Conservation (phyloP, 53 echinoderm and acorn worm species). For the Paracentrotus lividus region DNA sequence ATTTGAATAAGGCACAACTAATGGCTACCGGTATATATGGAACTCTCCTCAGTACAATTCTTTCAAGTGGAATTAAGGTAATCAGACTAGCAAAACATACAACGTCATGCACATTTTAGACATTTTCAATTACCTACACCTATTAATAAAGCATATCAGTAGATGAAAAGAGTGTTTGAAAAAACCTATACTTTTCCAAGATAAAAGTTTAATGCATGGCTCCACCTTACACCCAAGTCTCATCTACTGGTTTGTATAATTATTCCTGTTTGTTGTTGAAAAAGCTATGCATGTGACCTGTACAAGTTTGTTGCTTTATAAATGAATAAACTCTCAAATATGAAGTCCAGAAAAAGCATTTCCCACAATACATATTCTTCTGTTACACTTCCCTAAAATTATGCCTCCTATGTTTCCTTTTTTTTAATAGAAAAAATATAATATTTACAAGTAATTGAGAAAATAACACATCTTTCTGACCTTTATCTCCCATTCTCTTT, state of each 20-base stretch:
- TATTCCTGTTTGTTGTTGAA: too few relatives aligned
- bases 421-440: constrained; percentile 46
- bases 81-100: neutral
- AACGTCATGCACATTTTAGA: too few relatives aligned
- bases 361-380: neutral
- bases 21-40: neutral
- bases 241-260: too few relatives aligned
- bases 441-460: constrained; percentile 10
- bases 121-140: too few relatives aligned
- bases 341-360: too few relatives aligned
- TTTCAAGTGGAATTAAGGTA: neutral
- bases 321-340: neutral
- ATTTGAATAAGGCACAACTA: constrained; percentile 37
- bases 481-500: neutral
- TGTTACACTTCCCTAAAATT: neutral
- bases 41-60: neutral
- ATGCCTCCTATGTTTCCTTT: neutral
- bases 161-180: too few relatives aligned
- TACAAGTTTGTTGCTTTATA: neutral
- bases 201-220: too few relatives aligned
- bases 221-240: too few relatives aligned
- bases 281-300: neutral
- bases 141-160: too few relatives aligned
- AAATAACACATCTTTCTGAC: neutral
- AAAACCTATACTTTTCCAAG: too few relatives aligned